Evolutionary conservation across 2,113 vertebrate genomes (phyloP), one percentile per base, ranked within the genome.

Genomic region (Lepus americanus): DNA sequence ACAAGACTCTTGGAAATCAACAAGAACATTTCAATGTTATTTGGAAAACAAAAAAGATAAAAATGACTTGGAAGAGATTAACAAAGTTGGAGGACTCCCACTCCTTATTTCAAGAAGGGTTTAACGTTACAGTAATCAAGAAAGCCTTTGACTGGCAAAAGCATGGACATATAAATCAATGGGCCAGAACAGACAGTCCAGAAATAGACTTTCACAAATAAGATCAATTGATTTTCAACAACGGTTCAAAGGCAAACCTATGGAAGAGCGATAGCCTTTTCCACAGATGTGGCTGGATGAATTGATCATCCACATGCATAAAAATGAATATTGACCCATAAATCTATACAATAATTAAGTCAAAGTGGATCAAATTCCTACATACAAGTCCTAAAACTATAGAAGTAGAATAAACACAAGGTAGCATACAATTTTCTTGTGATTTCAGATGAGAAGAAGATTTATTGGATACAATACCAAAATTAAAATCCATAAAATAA

Each of bases 221-320:
- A 73, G 77, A 83, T 84, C 82, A 83, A 69, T 36, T 69, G 92
- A 87, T 84, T 93, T 83, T 74, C 55, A 83, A 88, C 51, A 55
- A 61, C 39, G 20, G 27, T 90, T 80, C 70, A 94, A 78, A 93
- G n/a, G 39, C 64, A 87, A 74, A 39, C 16, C 72, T 20, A 31
- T 64, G 33, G 81, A 69, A 70, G 77, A 89, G 79, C 13, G 49
- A 74, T 36, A 79, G 77, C 9, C 23, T 63, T 94, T 82, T 83
- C 92, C 83, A 76, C 14, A 76, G 90, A 92, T 3, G 39, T 20
- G 4, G 14, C 19, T 61, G 5, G 55, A 44, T 16, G 59, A 76
- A 90, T 80, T 49, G 78, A 77, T 87, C n/a, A 55, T 64, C 72
- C n/a, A 74, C 23, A 79, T 22, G 27, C 55, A 87, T 63, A 79